Conservation (phyloP, 2,888 invertebrate genomes). For the Microctonus brassicae region DNA sequence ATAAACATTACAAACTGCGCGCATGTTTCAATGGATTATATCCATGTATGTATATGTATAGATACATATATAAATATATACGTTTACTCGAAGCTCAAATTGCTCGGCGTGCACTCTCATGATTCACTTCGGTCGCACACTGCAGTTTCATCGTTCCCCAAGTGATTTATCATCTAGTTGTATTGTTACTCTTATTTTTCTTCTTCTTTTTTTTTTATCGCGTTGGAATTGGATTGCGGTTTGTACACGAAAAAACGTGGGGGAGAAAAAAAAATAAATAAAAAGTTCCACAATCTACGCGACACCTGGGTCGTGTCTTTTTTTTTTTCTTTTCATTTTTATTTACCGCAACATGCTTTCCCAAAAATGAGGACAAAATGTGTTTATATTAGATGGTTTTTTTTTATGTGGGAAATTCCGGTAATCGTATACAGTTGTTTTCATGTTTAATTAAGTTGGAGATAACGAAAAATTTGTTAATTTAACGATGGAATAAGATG, state of each 20-base stretch:
- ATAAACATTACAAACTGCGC: neutral
- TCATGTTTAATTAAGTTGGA: too few species aligned
- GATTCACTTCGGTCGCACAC: slow-evolving; percentile 29
- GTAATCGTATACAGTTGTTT: too few species aligned
- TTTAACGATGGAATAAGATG: too few species aligned
- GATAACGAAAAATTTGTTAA: too few species aligned
- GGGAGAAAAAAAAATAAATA: slow-evolving; percentile 11
- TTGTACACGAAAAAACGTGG: neutral
- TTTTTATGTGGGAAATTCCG: neutral
- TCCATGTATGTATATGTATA: neutral
- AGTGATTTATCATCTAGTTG: slow-evolving; percentile 36
- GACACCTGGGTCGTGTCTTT: slow-evolving; percentile 31
- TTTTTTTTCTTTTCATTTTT: neutral
- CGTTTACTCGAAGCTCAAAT: slow-evolving; percentile 25
- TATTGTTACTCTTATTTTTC: slow-evolving; percentile 10
- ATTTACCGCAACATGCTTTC: neutral
- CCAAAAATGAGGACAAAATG: slow-evolving; percentile 13
- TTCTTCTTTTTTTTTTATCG: slow-evolving; percentile 27
- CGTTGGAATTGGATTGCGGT: slow-evolving; percentile 36
- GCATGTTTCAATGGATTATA: neutral
- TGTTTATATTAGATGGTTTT: neutral
- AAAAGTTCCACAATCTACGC: neutral
- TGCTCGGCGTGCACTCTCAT: slow-evolving; percentile 30
- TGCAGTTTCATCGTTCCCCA: slow-evolving; percentile 30
- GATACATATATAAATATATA: too few species aligned